A percentile compares a stretch with the other conserved stretches of the same genome.
These are phyloP conservation scores for Cantharis lateralis DNA, from an alignment of 2,888 invertebrate species.

Conservation along the genomic window DNA sequence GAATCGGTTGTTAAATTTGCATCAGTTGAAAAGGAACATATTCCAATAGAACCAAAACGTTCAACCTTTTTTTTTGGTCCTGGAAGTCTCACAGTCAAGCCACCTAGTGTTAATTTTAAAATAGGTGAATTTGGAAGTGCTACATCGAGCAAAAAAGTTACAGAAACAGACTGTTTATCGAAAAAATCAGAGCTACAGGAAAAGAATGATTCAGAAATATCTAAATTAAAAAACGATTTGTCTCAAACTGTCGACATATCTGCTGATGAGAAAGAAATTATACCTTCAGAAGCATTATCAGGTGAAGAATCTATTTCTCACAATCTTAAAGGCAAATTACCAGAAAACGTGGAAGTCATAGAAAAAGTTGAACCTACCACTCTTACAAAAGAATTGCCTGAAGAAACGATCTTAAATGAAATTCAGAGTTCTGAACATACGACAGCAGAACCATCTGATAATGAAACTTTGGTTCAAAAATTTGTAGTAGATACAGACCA, in stretches of 20 bases:
- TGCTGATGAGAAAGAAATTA: not conserved
- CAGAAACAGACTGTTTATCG: not conserved
- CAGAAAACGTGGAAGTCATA: not conserved
- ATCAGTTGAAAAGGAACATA: not conserved
- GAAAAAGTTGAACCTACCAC: not conserved
- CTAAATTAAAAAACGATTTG: not conserved
- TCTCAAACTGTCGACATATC: not conserved
- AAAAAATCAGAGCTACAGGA: not conserved
- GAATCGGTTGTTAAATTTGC: not conserved
- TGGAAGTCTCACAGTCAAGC: conserved; percentile 55
- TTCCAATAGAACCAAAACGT: not conserved
- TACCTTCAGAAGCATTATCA: not conserved
- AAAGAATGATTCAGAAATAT: not conserved
- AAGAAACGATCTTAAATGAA: not conserved
- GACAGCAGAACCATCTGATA: not conserved
- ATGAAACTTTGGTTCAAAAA: not conserved
- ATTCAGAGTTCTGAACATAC: not conserved
- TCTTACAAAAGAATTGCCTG: not conserved
- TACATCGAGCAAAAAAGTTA: not conserved
- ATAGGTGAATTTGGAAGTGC: not conserved
- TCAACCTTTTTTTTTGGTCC: conserved; percentile 57
- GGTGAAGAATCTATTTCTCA: not conserved
- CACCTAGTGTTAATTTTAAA: conserved; percentile 32
- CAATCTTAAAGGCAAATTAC: not conserved
- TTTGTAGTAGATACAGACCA: not conserved